Evolutionary conservation across 2,113 vertebrate genomes (phyloP).

Genomic region (Sclerurus mexicanus): DNA sequence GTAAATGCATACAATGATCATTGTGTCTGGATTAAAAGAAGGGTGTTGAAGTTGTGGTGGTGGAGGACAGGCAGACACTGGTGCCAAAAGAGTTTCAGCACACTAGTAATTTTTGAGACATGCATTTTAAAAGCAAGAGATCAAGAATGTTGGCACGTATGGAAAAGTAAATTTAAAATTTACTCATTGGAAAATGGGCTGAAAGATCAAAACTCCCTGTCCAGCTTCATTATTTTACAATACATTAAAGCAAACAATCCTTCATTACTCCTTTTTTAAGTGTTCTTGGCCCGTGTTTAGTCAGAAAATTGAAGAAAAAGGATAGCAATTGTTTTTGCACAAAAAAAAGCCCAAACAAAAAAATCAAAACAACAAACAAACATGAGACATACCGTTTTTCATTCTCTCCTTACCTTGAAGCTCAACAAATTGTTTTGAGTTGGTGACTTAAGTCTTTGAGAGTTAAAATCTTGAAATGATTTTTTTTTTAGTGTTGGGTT

Average conservation of each 20-base stretch:
- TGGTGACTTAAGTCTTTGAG: not conserved
- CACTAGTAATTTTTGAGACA: not conserved
- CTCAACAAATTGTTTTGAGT: not conserved
- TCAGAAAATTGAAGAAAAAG: not conserved
- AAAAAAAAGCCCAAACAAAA: not conserved
- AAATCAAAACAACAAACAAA: not conserved
- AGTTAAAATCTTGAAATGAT: not conserved
- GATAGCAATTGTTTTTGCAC: not conserved
- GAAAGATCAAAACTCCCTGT: not conserved
- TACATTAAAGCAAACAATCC: not conserved
- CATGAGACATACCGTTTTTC: not conserved
- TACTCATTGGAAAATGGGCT: not conserved
- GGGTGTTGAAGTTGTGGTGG: not conserved
- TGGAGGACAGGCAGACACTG: not conserved
- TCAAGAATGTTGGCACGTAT: not conserved
- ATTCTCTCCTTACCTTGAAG: not conserved
- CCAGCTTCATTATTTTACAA: not conserved
- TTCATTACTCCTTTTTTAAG: not conserved
- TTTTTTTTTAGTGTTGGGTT: not conserved
- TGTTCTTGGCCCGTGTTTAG: not conserved
- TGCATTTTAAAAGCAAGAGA: not conserved
- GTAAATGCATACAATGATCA: not conserved
- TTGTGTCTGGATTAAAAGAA: not conserved
- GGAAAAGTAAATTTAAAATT: not conserved
- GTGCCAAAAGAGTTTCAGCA: not conserved